Evolutionary conservation across 2,888 invertebrate species (phyloP).

Genomic region (Tachina fera): DNA sequence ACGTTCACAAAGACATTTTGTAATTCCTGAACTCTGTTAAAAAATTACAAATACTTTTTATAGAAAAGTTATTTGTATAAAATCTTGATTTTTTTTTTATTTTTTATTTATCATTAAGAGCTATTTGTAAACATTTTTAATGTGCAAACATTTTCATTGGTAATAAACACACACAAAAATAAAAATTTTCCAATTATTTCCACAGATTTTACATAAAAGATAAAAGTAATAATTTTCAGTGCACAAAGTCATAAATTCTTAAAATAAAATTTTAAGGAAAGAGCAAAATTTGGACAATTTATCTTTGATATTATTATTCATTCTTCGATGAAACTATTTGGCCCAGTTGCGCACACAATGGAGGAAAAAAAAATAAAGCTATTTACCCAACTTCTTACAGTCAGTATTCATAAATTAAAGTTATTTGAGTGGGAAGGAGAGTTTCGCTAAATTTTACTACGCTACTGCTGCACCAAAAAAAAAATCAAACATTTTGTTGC

Average conservation of each 20-base stretch:
- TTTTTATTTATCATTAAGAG: no score
- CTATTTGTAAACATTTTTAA: not conserved
- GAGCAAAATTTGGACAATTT: not conserved
- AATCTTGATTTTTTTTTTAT: no score
- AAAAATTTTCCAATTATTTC: not conserved
- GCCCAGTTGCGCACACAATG: not conserved
- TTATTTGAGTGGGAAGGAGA: not conserved
- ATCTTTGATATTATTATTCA: not conserved
- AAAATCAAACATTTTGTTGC: not conserved
- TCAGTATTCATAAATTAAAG: no score
- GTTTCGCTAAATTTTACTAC: not conserved
- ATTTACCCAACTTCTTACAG: no score
- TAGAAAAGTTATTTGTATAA: no score
- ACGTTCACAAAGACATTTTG: no score
- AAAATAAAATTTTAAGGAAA: not conserved
- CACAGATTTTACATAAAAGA: not conserved
- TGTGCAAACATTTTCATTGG: not conserved
- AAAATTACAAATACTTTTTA: no score
- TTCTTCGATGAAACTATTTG: not conserved
- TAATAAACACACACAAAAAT: not conserved
- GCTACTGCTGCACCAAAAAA: not conserved
- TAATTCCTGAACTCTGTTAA: no score
- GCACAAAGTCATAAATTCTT: constrained; percentile 2
- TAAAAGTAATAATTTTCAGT: not conserved
- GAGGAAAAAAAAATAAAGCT: no score